A percentile compares a stretch with the other conserved stretches of the same genome.
These are phyloP conservation scores for Cercopithecus diana DNA, from an alignment of 2,797 vertebrate genomes.

Conservation along the genomic window DNA sequence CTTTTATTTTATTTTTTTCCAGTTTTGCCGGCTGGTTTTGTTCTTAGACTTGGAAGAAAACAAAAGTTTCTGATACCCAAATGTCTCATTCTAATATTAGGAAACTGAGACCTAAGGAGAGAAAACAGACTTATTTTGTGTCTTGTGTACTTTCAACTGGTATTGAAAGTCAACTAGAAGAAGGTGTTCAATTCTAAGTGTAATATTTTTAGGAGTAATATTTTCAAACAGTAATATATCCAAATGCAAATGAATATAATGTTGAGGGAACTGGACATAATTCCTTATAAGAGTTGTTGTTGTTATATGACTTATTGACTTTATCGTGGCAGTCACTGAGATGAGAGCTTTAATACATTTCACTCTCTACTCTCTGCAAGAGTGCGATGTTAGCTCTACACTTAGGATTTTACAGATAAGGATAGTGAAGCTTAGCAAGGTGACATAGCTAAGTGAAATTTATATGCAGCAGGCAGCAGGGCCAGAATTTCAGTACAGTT, in stretches of 20 bases:
- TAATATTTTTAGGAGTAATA: neutral
- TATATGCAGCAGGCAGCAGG: neutral
- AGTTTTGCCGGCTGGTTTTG: neutral
- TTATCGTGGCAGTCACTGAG: neutral
- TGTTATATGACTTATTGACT: neutral
- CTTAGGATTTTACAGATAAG: neutral
- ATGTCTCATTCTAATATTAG: neutral
- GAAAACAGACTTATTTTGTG: neutral
- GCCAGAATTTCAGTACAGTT: neutral
- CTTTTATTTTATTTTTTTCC: neutral
- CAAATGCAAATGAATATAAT: neutral
- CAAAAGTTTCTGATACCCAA: neutral
- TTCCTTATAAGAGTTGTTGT: neutral
- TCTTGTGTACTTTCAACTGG: neutral
- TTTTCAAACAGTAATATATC: neutral
- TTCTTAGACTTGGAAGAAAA: neutral
- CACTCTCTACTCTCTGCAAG: neutral
- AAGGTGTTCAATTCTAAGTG: neutral
- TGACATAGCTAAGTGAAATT: neutral
- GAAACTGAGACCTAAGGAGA: neutral
- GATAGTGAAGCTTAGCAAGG: neutral
- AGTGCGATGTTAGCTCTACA: neutral
- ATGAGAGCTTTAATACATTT: neutral
- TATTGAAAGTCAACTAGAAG: neutral
- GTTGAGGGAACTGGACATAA: neutral